Percentiles rank a stretch among this genome's conserved stretches.
Conservation (phyloP, 2,797 vertebrate genomes). For the Poeciliopsis paucimaculata region DNA sequence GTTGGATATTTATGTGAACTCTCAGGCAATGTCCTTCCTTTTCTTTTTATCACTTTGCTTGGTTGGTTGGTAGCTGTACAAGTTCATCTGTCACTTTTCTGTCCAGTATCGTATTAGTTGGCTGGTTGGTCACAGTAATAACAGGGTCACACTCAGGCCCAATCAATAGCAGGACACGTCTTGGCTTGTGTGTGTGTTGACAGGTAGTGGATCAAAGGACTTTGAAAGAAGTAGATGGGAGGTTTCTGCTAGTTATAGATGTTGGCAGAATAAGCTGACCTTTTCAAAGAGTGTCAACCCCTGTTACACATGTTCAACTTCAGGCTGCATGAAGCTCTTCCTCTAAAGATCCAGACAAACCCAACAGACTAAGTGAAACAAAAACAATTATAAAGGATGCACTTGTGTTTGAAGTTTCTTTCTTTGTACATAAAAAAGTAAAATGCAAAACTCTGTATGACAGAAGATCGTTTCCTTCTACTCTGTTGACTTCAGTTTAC, state of each 20-base stretch:
- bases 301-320: constrained; percentile 55
- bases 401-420: neutral
- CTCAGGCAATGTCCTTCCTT: neutral
- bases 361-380: neutral
- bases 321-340: constrained; percentile 36
- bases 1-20: neutral
- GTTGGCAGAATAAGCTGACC: constrained; percentile 51
- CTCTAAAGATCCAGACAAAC: constrained; percentile 19
- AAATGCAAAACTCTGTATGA: neutral
- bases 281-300: constrained; percentile 54
- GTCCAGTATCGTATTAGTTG: constrained; percentile 49
- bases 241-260: constrained; percentile 27
- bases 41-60: neutral
- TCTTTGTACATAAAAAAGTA: neutral
- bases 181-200: neutral
- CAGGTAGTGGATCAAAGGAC: neutral
- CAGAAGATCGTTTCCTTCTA: constrained; percentile 25
- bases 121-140: constrained; percentile 45
- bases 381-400: neutral
- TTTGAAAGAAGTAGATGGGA: constrained; percentile 36
- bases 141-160: constrained; percentile 42
- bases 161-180: constrained; percentile 32
- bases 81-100: constrained; percentile 25
- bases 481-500: constrained; percentile 52
- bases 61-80: constrained; percentile 33